Evolutionary conservation across 2,797 vertebrate species (phyloP).

Genomic region (Scolopax bukidnonensis): DNA sequence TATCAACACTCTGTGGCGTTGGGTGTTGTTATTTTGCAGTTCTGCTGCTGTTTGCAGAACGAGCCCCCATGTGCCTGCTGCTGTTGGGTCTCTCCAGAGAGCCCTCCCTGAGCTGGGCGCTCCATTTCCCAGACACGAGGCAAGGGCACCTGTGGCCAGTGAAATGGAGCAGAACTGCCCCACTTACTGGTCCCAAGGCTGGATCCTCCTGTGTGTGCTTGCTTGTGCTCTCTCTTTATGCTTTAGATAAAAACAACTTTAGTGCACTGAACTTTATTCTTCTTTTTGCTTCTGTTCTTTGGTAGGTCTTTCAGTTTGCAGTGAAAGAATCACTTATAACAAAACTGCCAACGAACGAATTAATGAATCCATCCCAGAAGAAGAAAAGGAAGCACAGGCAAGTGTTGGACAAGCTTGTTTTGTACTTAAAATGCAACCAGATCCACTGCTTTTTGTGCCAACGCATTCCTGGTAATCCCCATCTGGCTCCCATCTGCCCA

Average conservation of each 20-base stretch:
- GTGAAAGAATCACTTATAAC: constrained; percentile 93
- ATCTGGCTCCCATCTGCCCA: constrained; percentile 38
- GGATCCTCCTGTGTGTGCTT: not conserved
- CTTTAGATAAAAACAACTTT: not conserved
- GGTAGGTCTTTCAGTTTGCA: constrained; percentile 95
- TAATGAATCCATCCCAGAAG: constrained; percentile 93
- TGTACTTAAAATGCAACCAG: constrained; percentile 45
- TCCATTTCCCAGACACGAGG: not conserved
- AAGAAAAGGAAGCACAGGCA: constrained; percentile 98
- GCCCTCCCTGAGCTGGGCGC: not conserved
- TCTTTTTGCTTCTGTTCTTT: not conserved
- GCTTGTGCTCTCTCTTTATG: not conserved
- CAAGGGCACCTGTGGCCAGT: accelerated
- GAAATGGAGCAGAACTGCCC: not conserved
- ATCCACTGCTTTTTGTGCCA: constrained; percentile 22
- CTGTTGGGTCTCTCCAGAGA: accelerated
- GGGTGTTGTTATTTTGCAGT: not conserved
- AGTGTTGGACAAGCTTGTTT: constrained; percentile 49
- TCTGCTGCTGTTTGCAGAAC: not conserved
- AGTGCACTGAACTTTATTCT: not conserved
- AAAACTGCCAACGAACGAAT: constrained; percentile 89
- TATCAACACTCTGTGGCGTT: not conserved
- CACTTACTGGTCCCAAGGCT: not conserved
- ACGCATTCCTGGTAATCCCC: constrained; percentile 34
- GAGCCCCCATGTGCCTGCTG: accelerated